Base-by-base conservation (phyloP, 2,113 vertebrate genomes). In the Spilogale gracilis region DNA sequence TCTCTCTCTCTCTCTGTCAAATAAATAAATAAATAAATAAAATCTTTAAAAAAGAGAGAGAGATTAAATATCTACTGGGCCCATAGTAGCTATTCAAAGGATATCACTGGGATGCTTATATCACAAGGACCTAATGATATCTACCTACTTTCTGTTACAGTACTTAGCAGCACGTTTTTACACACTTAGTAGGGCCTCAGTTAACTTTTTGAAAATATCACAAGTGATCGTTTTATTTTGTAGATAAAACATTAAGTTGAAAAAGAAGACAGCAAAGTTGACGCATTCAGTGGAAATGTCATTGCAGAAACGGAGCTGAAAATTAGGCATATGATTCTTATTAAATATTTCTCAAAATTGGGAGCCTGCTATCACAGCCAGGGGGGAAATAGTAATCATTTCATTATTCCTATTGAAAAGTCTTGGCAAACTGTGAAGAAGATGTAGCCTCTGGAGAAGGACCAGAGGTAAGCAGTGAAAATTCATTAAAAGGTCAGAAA, bases 401-500 rank as follows among this genome's bases (percentile, higher is more conserved):
- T 92, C 84, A 89, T 92, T 91, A 96, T 95, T 95, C 86, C 92
- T 88, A 80, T 43, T 80, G 81, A 96, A 85, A 96, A 93, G 13
- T 65, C 83, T 91, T 87, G 67, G 88, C 54, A 92, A 96, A 90
- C 65, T 43, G 61, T 93, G 94, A 95, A 92, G 63, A 80, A 61
- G 60, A 30, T 18, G 27, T 80, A 90, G 76, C 81, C 61, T 79
- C 79, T 78, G n/a, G 87, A 95, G 69, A 92, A 80, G 80, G 32
- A 81, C 50, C n/a, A 48, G 71, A 94, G 48, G 38, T 58, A 65
- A 92, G 73, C 82, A 79, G 73, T 16, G 27, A 91, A 96, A 89
- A 97, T 88, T 93, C 65, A 92, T 96, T 97, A 86, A 73, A 96
- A 97, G 95, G 93, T 97, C 94, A 92, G 87, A 18, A 83, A 86